Evolutionary conservation across 2,113 vertebrate genomes (phyloP).

Genomic region (Ochotona curzoniae): DNA sequence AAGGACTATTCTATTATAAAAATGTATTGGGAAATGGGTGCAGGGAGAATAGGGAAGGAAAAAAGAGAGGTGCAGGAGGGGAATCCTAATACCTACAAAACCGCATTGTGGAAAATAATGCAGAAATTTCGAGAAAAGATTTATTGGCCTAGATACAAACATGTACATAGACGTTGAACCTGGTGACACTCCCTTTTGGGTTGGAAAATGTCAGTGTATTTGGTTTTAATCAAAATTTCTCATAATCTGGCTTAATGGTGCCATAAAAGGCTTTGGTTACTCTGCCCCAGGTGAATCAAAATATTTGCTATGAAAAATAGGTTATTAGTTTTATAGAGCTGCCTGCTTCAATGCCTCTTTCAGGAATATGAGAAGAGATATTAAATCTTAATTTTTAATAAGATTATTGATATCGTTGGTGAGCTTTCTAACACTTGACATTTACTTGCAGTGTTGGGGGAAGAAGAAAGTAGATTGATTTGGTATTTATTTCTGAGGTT

Average conservation of each 20-base stretch:
- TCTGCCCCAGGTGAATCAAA: conserved; percentile 82
- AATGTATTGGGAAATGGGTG: no score
- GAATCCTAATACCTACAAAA: no score
- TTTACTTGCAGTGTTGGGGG: conserved; percentile 57
- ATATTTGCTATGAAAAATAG: conserved; percentile 84
- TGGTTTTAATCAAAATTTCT: conserved; percentile 83
- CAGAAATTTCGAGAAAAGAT: neutral
- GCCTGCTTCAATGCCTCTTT: conserved; percentile 70
- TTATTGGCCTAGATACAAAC: neutral
- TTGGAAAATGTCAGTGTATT: conserved; percentile 57
- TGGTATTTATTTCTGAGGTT: conserved; percentile 54
- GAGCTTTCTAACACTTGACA: conserved; percentile 68
- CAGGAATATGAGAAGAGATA: conserved; percentile 75
- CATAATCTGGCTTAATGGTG: conserved; percentile 72
- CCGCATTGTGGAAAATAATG: no score
- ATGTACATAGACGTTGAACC: neutral
- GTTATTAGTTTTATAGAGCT: conserved; percentile 82
- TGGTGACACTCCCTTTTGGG: neutral
- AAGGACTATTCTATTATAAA: no score
- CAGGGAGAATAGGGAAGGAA: no score
- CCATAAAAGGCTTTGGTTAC: conserved; percentile 77
- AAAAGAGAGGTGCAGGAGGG: no score
- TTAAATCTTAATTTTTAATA: conserved; percentile 78
- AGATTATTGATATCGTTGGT: conserved; percentile 62
- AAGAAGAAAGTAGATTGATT: conserved; percentile 51